Evolutionary conservation across 2,888 invertebrate genomes (phyloP).

Genomic region (Cephus pulcher): DNA sequence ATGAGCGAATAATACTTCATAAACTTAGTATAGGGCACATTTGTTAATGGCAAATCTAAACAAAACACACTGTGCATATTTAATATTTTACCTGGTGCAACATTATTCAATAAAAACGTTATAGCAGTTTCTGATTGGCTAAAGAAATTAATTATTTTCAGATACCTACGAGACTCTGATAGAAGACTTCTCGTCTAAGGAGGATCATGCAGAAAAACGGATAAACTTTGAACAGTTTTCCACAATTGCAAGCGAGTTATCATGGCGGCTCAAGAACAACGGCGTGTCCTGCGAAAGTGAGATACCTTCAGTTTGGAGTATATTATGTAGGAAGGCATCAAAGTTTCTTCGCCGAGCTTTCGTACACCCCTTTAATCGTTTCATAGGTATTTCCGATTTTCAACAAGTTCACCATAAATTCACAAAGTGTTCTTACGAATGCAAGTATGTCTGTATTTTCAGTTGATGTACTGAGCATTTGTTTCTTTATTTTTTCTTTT

Average conservation of each 20-base stretch:
- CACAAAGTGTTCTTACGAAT: conserved; percentile 1
- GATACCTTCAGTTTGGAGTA: conserved; percentile 65
- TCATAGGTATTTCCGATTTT: conserved; percentile 57
- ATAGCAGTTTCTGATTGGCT: background rate
- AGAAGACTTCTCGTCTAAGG: conserved; percentile 50
- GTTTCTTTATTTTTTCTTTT: background rate
- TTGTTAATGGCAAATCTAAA: background rate
- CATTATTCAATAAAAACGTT: background rate
- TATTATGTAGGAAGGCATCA: conserved; percentile 62
- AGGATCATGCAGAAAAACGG: conserved; percentile 59
- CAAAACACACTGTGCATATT: background rate
- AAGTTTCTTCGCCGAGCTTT: conserved; percentile 62
- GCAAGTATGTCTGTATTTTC: background rate
- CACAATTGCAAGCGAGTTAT: conserved; percentile 81
- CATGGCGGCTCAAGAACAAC: conserved; percentile 66
- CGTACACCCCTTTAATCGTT: conserved; percentile 61
- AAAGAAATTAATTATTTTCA: conserved; percentile 30
- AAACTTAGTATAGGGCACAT: background rate
- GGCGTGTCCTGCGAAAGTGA: conserved; percentile 63
- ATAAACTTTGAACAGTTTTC: conserved; percentile 88
- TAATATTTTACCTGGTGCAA: background rate
- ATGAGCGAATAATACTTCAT: background rate
- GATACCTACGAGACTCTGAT: conserved; percentile 55
- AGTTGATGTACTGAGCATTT: background rate
- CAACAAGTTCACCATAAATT: conserved; percentile 19